Percentiles rank a stretch among this genome's conserved stretches.
Evolutionary conservation across 2,888 invertebrate genomes (phyloP).

Genomic region (Eupithecia tripunctaria): DNA sequence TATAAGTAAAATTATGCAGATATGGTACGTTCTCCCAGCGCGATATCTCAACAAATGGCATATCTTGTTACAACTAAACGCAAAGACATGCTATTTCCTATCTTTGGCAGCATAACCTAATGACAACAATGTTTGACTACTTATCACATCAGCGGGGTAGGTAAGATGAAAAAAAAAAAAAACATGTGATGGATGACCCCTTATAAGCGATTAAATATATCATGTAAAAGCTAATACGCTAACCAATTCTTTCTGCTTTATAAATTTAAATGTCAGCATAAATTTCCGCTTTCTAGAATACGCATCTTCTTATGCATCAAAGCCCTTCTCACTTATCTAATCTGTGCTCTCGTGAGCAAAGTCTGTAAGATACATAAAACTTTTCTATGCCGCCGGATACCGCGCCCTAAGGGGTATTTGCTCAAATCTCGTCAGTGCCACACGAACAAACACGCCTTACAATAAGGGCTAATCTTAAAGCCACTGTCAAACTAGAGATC

Average conservation of each 20-base stretch:
- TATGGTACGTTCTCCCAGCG: too few species aligned
- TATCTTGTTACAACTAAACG: too few species aligned
- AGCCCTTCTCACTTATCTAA: not conserved
- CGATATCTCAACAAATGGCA: too few species aligned
- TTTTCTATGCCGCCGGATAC: conserved; percentile 24
- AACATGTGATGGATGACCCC: not conserved
- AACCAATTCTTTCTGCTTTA: not conserved
- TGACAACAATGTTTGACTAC: too few species aligned
- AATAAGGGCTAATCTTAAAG: conserved; percentile 60
- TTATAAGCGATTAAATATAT: not conserved
- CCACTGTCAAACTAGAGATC: conserved; percentile 56
- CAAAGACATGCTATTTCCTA: too few species aligned
- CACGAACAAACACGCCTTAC: conserved; percentile 39
- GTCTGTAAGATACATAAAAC: conserved; percentile 14
- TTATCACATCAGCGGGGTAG: not conserved
- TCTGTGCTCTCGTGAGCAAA: conserved; percentile 3
- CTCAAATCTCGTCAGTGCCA: conserved; percentile 38
- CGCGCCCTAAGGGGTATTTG: conserved; percentile 53
- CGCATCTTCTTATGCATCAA: not conserved
- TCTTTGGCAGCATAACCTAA: too few species aligned
- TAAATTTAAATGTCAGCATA: not conserved
- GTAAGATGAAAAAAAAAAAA: not conserved
- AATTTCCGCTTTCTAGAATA: not conserved
- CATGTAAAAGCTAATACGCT: not conserved
- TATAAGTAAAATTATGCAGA: too few species aligned